A percentile compares a stretch with the other conserved stretches of the same genome.
These are phyloP conservation scores for Peucedramus taeniatus DNA, from an alignment of 2,113 vertebrate genomes.

Conservation along the genomic window DNA sequence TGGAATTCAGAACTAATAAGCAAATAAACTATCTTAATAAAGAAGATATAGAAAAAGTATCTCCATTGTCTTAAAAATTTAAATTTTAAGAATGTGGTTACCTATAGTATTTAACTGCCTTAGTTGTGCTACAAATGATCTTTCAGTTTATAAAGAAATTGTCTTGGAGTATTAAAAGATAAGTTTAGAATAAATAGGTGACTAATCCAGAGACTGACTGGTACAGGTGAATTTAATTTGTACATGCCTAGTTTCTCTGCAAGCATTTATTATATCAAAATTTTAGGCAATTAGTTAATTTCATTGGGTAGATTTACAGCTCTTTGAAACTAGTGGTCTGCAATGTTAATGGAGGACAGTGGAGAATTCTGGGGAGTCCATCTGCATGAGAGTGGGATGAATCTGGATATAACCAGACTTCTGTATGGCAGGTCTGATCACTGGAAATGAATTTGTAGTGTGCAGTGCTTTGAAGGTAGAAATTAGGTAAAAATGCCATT, in stretches of 20 bases:
- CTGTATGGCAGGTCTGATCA: background rate
- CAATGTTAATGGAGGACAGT: background rate
- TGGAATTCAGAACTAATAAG: background rate
- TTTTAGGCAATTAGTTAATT: background rate
- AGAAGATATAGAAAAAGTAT: background rate
- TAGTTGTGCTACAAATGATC: background rate
- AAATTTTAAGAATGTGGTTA: background rate
- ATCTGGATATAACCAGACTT: background rate
- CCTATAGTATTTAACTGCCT: background rate
- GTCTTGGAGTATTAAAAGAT: background rate
- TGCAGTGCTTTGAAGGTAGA: background rate
- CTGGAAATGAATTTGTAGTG: background rate
- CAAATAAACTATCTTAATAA: background rate
- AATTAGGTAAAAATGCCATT: background rate
- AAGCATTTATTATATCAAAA: background rate
- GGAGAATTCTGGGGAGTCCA: background rate
- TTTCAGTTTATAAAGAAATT: background rate
- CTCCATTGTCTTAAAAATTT: background rate
- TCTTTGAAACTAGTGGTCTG: background rate
- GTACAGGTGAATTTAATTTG: background rate
- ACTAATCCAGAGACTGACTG: background rate
- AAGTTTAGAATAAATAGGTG: background rate
- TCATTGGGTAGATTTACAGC: background rate
- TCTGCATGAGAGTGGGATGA: fast-evolving
- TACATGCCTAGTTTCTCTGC: background rate